Base-by-base conservation (phyloP, 2,113 vertebrate species). In the Cyrtonyx montezumae region DNA sequence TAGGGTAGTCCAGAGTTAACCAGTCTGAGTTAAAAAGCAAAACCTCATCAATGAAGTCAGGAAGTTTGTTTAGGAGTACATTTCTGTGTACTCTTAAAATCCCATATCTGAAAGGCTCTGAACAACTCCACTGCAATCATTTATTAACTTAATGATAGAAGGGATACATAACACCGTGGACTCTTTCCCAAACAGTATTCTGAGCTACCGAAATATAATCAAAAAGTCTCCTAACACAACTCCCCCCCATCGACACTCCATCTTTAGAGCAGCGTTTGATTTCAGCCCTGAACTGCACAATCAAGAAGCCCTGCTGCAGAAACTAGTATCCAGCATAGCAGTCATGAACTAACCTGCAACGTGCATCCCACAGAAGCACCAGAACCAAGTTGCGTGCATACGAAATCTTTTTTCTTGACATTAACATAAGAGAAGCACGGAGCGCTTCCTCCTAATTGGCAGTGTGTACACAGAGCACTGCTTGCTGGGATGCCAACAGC, bases 341-440 rank as follows among this genome's bases (percentile, higher is more conserved):
- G 51, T 25, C 32, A 14, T 56, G 19, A 88, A 45, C 17, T 13
- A 51, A 25, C 7, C 26, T 19, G 15, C 7, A 14, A 8, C 2
- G 5, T 11, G 21, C 1, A 0, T 20, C 49, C 68, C 30, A 26
- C 2, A 7, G 12, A 79, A 70, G 43, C 9, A 15, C 15, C 32
- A 59, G 13, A 4, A 4, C 13, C 32, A 73, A 40, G 34, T 16
- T 51, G 32, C 25, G 9, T 11, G 23, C 4, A 22, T 10, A 7
- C 3, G 40, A 7, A 34, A 28, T 25, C 66, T 13, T 19, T 51
- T 77, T 81, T n/a, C 59, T 21, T 77, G 28, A 73, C 18, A n/a
- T 4, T 11, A 77, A 43, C 13, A 23, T 0, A 0, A 46, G 70
- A 71, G 2, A 66, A 71, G 2, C 10, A 30, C 32, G 28, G 23